Percentiles rank a stretch among this genome's conserved stretches.
Evolutionary conservation across 1,140 invertebrate species (phyloP).

Genomic region (Apis mellifera): DNA sequence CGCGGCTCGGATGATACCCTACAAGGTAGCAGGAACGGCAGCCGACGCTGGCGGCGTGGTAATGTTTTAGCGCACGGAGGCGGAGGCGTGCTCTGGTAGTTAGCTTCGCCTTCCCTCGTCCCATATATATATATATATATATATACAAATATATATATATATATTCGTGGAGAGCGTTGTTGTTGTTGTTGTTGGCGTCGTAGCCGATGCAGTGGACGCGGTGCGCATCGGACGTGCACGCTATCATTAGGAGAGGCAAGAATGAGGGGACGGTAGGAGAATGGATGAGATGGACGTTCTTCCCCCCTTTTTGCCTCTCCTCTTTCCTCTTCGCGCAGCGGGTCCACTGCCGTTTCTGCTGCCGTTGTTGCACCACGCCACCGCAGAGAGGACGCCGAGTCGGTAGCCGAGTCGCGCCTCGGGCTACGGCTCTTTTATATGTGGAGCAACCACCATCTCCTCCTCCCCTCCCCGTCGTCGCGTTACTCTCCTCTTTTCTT

Average conservation of each 20-base stretch:
- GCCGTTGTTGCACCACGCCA: slow-evolving; percentile 22
- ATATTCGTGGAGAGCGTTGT: slow-evolving; percentile 42
- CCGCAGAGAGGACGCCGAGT: slow-evolving; percentile 48
- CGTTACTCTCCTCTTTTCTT: slow-evolving; percentile 6
- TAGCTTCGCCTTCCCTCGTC: slow-evolving; percentile 60
- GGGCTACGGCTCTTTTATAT: slow-evolving; percentile 68
- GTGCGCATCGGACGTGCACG: slow-evolving; percentile 65
- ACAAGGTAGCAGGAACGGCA: slow-evolving; percentile 66
- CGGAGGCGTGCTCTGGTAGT: slow-evolving; percentile 70
- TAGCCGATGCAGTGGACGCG: slow-evolving; percentile 52
- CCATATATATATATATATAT: no score
- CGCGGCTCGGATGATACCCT: slow-evolving; percentile 71
- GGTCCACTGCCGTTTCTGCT: slow-evolving; percentile 21
- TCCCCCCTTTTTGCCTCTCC: slow-evolving; percentile 15
- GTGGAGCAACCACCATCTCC: slow-evolving; percentile 61
- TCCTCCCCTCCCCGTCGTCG: not conserved
- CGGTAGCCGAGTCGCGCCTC: slow-evolving; percentile 67
- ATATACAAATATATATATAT: slow-evolving; percentile 6
- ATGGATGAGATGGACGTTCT: slow-evolving; percentile 66
- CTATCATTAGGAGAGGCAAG: slow-evolving; percentile 76
- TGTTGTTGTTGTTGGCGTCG: slow-evolving; percentile 37
- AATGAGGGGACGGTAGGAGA: slow-evolving; percentile 65
- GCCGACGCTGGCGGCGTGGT: slow-evolving; percentile 67
- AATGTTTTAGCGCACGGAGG: slow-evolving; percentile 68
- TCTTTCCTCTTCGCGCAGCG: slow-evolving; percentile 18